Conservation (phyloP, 53 echinoderm and acorn worm species). For the Pentamera pediparva region DNA sequence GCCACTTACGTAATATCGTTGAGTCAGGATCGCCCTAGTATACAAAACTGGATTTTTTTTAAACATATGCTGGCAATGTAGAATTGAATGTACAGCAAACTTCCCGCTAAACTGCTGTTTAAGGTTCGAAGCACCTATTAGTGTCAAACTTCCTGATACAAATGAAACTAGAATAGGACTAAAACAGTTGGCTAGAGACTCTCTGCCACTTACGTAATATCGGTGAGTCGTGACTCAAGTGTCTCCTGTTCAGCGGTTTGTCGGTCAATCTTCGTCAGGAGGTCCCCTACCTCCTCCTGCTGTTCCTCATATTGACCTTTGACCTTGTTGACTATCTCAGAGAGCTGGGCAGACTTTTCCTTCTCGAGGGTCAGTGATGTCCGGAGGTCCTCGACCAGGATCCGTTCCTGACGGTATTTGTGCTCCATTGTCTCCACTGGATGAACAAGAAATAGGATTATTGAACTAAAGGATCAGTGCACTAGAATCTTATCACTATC, state of each 20-base stretch:
- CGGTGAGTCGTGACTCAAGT: constrained; percentile 62
- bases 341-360: constrained; percentile 69
- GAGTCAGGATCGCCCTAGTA: too few species aligned
- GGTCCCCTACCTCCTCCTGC: constrained; percentile 72
- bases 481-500: too few species aligned
- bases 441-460: too few species aligned
- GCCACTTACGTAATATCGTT: constrained; percentile 75
- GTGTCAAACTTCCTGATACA: background rate
- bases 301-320: constrained; percentile 56
- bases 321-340: constrained; percentile 53
- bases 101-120: too few species aligned
- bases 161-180: background rate
- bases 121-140: too few species aligned
- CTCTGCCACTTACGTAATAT: constrained; percentile 65
- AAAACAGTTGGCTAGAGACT: background rate
- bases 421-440: constrained; percentile 95
- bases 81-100: too few species aligned
- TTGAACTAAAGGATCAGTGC: too few species aligned
- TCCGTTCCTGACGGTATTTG: constrained; percentile 75
- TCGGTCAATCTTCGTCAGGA: constrained; percentile 60
- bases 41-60: too few species aligned
- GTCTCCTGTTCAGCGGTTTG: constrained; percentile 54
- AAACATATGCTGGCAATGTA: too few species aligned
- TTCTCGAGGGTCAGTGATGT: constrained; percentile 79
- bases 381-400: constrained; percentile 77